These are phyloP conservation scores for Ginglymostoma cirratum DNA, from an alignment of 2,113 vertebrate genomes.

Conservation along the genomic window DNA sequence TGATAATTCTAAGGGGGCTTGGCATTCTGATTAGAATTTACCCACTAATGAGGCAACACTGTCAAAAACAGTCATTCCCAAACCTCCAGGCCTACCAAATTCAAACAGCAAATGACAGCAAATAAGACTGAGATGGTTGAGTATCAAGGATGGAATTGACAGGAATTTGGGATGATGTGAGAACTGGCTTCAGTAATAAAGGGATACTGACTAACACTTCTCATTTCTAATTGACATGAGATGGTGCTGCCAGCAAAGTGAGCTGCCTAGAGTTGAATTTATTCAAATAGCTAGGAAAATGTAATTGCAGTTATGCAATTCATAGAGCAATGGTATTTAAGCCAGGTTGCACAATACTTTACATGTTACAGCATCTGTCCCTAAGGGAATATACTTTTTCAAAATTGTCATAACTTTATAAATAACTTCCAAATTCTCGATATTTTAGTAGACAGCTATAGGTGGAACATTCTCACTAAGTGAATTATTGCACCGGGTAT, in stretches of 20 bases:
- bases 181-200: not conserved
- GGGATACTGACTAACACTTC: not conserved
- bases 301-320: not conserved
- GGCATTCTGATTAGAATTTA: not conserved
- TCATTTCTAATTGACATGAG: not conserved
- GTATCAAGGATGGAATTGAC: not conserved
- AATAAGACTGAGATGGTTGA: not conserved
- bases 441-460: not conserved
- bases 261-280: not conserved
- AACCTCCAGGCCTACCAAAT: not conserved
- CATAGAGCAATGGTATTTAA: not conserved
- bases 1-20: not conserved
- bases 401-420: not conserved
- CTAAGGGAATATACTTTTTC: not conserved
- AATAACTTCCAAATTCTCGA: slow-evolving; percentile 7
- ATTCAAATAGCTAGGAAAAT: not conserved
- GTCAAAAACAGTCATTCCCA: not conserved
- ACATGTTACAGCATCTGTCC: not conserved
- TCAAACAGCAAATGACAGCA: not conserved
- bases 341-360: not conserved
- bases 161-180: not conserved
- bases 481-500: not conserved
- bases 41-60: not conserved
- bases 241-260: not conserved
- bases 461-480: not conserved